Conservation (phyloP, 2,888 invertebrate genomes). For the Meandrusa payeni region DNA sequence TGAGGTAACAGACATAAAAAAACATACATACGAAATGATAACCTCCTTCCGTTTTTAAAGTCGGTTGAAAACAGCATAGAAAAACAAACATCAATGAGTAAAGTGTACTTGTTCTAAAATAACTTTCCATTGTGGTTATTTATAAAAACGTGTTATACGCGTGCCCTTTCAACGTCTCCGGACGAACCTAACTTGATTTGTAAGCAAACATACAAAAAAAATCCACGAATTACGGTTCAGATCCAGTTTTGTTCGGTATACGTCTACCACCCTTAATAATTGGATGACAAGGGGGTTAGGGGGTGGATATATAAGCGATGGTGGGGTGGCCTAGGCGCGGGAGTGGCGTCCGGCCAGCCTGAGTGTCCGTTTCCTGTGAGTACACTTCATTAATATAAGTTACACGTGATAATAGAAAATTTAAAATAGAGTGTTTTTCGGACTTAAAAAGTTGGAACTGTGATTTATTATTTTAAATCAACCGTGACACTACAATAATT, state of each 20-base stretch:
- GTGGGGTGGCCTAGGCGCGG: slow-evolving; percentile 42
- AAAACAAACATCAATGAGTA: too few species aligned
- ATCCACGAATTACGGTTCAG: slow-evolving; percentile 31
- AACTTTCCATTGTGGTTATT: too few species aligned
- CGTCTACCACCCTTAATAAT: slow-evolving; percentile 40
- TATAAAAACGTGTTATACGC: too few species aligned
- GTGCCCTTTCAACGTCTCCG: background rate
- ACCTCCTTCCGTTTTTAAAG: too few species aligned
- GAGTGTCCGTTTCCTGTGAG: slow-evolving; percentile 54
- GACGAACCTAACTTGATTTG: slow-evolving; percentile 27
- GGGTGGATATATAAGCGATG: slow-evolving; percentile 50
- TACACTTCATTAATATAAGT: slow-evolving; percentile 32
- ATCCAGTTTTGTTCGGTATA: slow-evolving; percentile 31
- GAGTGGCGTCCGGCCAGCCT: slow-evolving; percentile 64
- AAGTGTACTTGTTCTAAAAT: too few species aligned
- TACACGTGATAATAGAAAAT: background rate
- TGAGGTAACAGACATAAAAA: too few species aligned
- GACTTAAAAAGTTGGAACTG: too few species aligned
- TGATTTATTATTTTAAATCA: too few species aligned
- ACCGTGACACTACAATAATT: too few species aligned
- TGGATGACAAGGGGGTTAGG: slow-evolving; percentile 42
- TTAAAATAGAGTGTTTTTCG: too few species aligned
- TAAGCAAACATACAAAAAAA: slow-evolving; percentile 22
- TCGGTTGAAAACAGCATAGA: too few species aligned
- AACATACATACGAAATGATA: too few species aligned